phyloP scores from a whole-genome alignment of 2,888 invertebrate genomes.

The Dryobota labecula region DNA sequence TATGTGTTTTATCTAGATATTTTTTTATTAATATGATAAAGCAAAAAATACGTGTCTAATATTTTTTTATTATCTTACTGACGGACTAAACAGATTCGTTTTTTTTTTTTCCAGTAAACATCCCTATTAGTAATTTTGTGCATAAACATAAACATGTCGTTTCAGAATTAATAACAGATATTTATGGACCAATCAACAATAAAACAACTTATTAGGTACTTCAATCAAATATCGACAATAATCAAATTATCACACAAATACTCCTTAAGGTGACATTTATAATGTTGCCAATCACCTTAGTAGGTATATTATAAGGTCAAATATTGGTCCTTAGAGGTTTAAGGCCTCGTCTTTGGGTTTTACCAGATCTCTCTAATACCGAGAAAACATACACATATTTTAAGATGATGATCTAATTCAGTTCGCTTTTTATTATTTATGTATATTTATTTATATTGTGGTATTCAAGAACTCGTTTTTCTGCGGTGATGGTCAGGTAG shows the following conservation, averaged over 20 bases:
- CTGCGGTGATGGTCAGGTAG: not conserved
- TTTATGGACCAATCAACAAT: too few relatives aligned
- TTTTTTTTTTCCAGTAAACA: too few relatives aligned
- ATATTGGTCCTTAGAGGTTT: slow-evolving; percentile 18
- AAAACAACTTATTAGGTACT: not conserved
- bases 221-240: not conserved
- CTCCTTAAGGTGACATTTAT: slow-evolving; percentile 47
- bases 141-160: not conserved
- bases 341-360: slow-evolving; percentile 14
- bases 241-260: slow-evolving; percentile 6
- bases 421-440: slow-evolving; percentile 13
- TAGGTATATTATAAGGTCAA: slow-evolving; percentile 22
- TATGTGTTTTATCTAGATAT: too few relatives aligned
- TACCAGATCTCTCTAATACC: slow-evolving; percentile 21
- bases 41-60: too few relatives aligned
- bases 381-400: not conserved
- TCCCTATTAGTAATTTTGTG: not conserved
- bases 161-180: slow-evolving; percentile 6
- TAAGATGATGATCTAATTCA: slow-evolving; percentile 24
- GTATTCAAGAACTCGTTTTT: not conserved
- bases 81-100: too few relatives aligned
- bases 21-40: too few relatives aligned
- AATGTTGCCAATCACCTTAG: slow-evolving; percentile 35
- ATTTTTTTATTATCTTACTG: too few relatives aligned
- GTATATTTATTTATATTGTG: too few relatives aligned